Base-by-base conservation (phyloP, 2,113 vertebrate species). In the Phyllostomus hastatus region DNA sequence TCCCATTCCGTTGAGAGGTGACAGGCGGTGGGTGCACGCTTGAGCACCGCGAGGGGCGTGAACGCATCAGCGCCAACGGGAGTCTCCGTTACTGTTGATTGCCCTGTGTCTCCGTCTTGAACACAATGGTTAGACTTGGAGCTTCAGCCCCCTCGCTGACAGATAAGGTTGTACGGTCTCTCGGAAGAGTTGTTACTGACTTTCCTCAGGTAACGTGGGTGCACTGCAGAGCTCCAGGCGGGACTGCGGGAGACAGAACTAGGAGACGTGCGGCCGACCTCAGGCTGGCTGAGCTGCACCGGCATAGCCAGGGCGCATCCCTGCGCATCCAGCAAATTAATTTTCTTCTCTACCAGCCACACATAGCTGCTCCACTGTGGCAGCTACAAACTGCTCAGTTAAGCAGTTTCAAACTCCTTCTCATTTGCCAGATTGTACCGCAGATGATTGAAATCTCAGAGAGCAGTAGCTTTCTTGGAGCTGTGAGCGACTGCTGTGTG, bases 11-110 rank as follows among this genome's bases (percentile, higher is more conserved):
- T 69, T 69, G 12, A 57, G 69, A 83, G 72, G 14, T 48, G 20
- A 50, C 0, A 48, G 61, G 33, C 0, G n/a, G 1, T 48, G 41
- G 59, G 16, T 1, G 0, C 10, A 14, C n/a, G 0, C 1, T 20
- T 10, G 10, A 38, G 26, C 61, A 41, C 3, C 43, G 33, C 3
- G 46, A 43, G 12, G 17, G 52, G 43, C n/a, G 22, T 2, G 22
- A 17, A 43, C 24, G 48, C 7, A 22, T 8, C 15, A 2, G 20
- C 80, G 12, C 41, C 80, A 10, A 0, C 24, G 43, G 31, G 69
- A 46, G 20, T 67, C 26, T 38, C n/a, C 12, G 24, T 86, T 43
- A 28, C 89, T 48, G 50, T 48, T 69, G 50, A 35, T 75, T 46
- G n/a, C 2, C 17, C 5, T 22, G 0, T 73, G 2, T 38, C 93